Evolutionary conservation across 1,140 invertebrate species (phyloP), one percentile per base, ranked within the genome.

Genomic region (Ditylenchus dipsaci): DNA sequence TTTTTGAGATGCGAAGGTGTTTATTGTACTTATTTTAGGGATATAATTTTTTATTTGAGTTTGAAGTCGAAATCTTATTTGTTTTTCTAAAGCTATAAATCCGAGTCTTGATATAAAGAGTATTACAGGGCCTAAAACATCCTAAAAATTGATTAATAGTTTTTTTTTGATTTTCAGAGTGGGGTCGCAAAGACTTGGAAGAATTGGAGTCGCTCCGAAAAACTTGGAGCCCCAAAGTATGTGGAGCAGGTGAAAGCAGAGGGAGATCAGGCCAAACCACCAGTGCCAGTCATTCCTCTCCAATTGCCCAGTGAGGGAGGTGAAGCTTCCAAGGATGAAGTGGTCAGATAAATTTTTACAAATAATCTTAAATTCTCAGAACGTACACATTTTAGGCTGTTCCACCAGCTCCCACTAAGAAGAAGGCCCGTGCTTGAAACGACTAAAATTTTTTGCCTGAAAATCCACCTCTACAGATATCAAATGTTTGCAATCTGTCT

Each of bases 281-380:
- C 73, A 58, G 76, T 78, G 8, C 61, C 59, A 29, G 45, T 72
- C 7, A 76, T 66, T 23, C 75, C 75, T 90, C 92, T 76, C 17
- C 69, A 69, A 59, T 53, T 21, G 49, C 49, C 49, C 23, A 53
- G n/a, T 15, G 49, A 53, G 8, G 49, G 15, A 21, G 49, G 15
- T 21, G 23, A 53, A 21, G 49, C 49, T 21, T 15, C 15, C 3
- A 53, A 53, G 23, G 8, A 17, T 53, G 49, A 53, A 21, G 15
- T 19, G 23, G 49, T 26, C 15, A 17, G 49, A 21, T n/a, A 53
- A 53, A 5, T 15, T 21, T 53, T 53, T 7, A 8, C 15, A 53
- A 53, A 53, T 17, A 1, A 7, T 38, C 33, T 38, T 38, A 3
- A 53, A 3, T 21, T 21, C 49, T 21, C 3, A 53, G 3, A 21